Base-by-base conservation (phyloP, 2,113 vertebrate species). In the Miniopterus natalensis region DNA sequence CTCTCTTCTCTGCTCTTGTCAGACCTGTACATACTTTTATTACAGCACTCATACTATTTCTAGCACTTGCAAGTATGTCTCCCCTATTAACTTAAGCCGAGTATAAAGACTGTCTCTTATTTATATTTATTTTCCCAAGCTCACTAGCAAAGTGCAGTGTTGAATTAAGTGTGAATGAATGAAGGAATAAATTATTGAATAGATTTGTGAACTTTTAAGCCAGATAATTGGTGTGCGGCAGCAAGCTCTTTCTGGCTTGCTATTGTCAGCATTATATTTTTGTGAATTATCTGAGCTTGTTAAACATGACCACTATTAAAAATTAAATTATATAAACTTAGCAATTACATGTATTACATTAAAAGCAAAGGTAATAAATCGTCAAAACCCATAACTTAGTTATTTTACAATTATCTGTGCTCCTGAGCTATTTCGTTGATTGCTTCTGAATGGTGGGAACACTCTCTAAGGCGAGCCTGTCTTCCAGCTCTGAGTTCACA, bases 271-370 rank as follows among this genome's bases (percentile, higher is more conserved):
- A 27, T 80, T 70, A 31, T 70, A 51, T 61, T 88, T 92, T 85
- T 10, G 81, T 47, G 27, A 79, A 70, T 92, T 70, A 63, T 79
- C 36, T 84, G 42, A 92, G 29, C n/a, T 70, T 45, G 29, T 78
- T 90, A 86, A 96, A 49, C 2, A 55, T 12, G 63, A 57, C 13
- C 12, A 42, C 93, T 88, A 84, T 93, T 68, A 63, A 83, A 96
- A 86, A 63, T 80, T 91, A 81, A 80, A 92, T 68, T 18, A 79
- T 36, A 7, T 74, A 74, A 85, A 70, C 71, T 47, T 87, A 70
- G 4, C 0, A 88, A 88, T 42, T 71, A 86, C 78, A 42, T 59
- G 15, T 18, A 49, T 65, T 80, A 75, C 81, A 70, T 80, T 70
- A 70, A 87, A 90, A 84, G n/a, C 7, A 40, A 92, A 83, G 3